Evolutionary conservation across 30 jellyfish, hydroid and myxozoan genomes (phyloP), one percentile per base, ranked within the genome.

Genomic region (Nemopilema nomurai): DNA sequence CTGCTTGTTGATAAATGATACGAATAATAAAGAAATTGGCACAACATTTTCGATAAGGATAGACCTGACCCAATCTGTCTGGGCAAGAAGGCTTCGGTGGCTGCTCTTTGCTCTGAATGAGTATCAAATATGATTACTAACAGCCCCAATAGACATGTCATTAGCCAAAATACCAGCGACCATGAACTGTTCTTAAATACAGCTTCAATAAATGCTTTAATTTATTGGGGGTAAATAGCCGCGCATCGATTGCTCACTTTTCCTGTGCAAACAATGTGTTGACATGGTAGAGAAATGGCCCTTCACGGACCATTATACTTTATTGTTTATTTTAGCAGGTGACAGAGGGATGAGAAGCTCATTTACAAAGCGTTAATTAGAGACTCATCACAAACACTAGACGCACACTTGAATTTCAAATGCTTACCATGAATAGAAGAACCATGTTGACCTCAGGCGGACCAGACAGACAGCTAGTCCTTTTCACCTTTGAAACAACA

Each of bases 311-410:
- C 71, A 65, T 80, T 64, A 20, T 32, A 51, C 22, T 66, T 67
- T 52, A 32, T 81, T 81, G 90, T 81, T 81, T 49, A 81, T 69
- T 62, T 77, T 81, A 51, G 66, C 90, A 81, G 90, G 90, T 81
- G 23, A 32, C 28, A 30, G 31, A 72, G 81, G 68, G 68, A 69
- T 49, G 28, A 26, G 82, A 64, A 63, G 83, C 76, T 51, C 75
- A 64, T 81, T 81, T 51, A 53, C 75, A 33, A 24, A 81, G 83
- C 83, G 83, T 67, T 81, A 81, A 81, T 81, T 81, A 67, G 83
- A 68, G 51, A 49, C 29, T 19, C 67, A 81, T 81, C 32, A 49
- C 71, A 49, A 25, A 25, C 66, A 67, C 83, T 31, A 67, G 76
- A 51, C 67, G 62, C 66, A 28, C 76, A 81, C 49, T 51, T 50